A percentile compares a stretch with the other conserved stretches of the same genome.
Conservation (phyloP, 37 sponge, comb jelly and placozoan genomes). For the Spongia lamella region DNA sequence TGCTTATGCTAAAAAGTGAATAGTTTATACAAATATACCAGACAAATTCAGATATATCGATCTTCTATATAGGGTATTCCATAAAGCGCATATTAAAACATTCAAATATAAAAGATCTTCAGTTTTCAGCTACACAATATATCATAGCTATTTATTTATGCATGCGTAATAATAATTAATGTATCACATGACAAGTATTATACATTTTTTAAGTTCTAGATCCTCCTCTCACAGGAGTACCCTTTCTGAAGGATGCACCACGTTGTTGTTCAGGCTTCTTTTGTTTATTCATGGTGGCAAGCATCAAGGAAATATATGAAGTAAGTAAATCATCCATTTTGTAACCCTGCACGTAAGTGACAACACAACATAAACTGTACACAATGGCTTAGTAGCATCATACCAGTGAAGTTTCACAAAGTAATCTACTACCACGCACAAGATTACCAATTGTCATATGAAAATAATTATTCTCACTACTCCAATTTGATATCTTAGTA, state of each 20-base stretch:
- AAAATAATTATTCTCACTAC: constrained; percentile 91
- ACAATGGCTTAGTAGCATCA: too few species aligned
- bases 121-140: too few species aligned
- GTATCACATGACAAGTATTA: too few species aligned
- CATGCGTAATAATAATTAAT: too few species aligned
- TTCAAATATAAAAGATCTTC: too few species aligned
- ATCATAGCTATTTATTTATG: too few species aligned
- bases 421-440: constrained; percentile 84
- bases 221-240: not conserved
- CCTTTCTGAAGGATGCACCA: not conserved
- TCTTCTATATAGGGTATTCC: too few species aligned
- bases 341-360: constrained; percentile 68
- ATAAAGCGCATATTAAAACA: too few species aligned
- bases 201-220: too few species aligned
- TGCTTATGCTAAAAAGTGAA: too few species aligned
- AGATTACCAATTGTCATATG: constrained; percentile 97
- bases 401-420: constrained; percentile 92
- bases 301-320: constrained; percentile 92
- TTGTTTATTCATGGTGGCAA: constrained; percentile 78
- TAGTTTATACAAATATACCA: too few species aligned
- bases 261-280: constrained; percentile 13
- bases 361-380: not conserved
- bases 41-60: too few species aligned
- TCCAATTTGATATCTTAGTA: constrained; percentile 96
- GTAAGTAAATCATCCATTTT: constrained; percentile 97